Evolutionary conservation across 2,888 invertebrate genomes (phyloP), one percentile per base, ranked within the genome.

Genomic region (Ceramica pisi): DNA sequence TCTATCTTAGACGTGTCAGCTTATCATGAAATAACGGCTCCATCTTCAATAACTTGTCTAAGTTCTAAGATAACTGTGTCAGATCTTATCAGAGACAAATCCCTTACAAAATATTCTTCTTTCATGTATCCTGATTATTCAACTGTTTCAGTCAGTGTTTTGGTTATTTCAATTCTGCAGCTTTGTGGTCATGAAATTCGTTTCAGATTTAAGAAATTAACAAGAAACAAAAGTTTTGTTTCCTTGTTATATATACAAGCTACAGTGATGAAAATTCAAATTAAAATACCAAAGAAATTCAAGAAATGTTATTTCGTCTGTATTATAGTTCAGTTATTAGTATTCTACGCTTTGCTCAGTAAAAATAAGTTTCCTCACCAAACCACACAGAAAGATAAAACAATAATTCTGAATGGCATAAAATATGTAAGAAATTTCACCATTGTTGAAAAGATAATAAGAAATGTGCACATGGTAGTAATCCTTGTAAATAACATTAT

Each of bases 11-110:
- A 83, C 78, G 80, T 88, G 90, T 87, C 89, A 87, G 83, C 83
- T 90, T 90, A 90, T 90, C 90, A 77, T 60, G 78, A 82, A 87
- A 88, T 85, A 90, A 86, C 86, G 83, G 66, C 71, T 81, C 86
- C 86, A 74, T 78, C 86, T 76, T 76, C 73, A 82, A 71, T 71
- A 71, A 66, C 74, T 74, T 70, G 48, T 75, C 75, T 66, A 68
- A 69, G 64, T 70, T 70, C 57, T 70, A 59, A 71, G 82, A 86
- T 86, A 86, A 82, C 71, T 75, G 66, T 80, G 82, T 75, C 84
- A 80, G 38, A 71, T 57, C 70, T 83, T 84, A 84, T 84, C 83
- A 57, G 21, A 61, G 10, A 26, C 59, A 78, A 80, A 78, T 80
- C 78, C 71, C 75, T 67, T 65, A 68, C 78, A 81, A 68, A 67